phyloP scores from a whole-genome alignment of 2,888 invertebrate genomes.

The Leucozona laternaria region DNA sequence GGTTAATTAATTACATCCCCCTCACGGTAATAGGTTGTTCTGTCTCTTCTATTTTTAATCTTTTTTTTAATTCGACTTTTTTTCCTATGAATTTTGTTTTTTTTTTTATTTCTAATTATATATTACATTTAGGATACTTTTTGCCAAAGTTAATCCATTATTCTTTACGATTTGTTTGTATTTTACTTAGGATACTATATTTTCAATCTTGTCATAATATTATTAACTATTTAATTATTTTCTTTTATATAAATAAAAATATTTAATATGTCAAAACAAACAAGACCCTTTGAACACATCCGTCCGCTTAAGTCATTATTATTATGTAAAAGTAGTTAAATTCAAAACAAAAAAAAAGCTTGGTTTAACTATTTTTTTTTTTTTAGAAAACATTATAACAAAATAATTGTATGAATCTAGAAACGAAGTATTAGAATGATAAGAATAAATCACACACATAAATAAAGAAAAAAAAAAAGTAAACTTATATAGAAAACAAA shows the following conservation, averaged over 20 bases:
- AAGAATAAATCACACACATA: constrained; percentile 13
- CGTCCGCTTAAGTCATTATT: constrained; percentile 75
- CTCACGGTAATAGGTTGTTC: constrained; percentile 67
- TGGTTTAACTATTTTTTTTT: constrained; percentile 35
- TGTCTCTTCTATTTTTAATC: background rate
- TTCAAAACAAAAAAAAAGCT: constrained; percentile 34
- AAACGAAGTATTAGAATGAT: background rate
- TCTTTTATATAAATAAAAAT: constrained; percentile 34
- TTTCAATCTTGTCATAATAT: constrained; percentile 77
- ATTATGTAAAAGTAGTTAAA: constrained; percentile 50
- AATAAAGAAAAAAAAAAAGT: constrained; percentile 37
- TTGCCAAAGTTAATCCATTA: constrained; percentile 74
- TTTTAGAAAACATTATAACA: background rate
- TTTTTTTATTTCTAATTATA: constrained; percentile 14
- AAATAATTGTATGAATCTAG: background rate
- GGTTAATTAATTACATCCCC: constrained; percentile 14
- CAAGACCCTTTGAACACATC: constrained; percentile 69
- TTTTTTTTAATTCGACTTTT: background rate
- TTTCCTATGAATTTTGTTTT: constrained; percentile 13
- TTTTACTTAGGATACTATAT: constrained; percentile 71
- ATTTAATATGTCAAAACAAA: constrained; percentile 43
- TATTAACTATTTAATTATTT: constrained; percentile 76
- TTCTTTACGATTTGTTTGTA: constrained; percentile 55
- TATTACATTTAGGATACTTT: constrained; percentile 70
- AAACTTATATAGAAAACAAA: constrained; percentile 39